phyloP scores from a whole-genome alignment of 2,888 invertebrate species.

The Stictocephala bisonia region DNA sequence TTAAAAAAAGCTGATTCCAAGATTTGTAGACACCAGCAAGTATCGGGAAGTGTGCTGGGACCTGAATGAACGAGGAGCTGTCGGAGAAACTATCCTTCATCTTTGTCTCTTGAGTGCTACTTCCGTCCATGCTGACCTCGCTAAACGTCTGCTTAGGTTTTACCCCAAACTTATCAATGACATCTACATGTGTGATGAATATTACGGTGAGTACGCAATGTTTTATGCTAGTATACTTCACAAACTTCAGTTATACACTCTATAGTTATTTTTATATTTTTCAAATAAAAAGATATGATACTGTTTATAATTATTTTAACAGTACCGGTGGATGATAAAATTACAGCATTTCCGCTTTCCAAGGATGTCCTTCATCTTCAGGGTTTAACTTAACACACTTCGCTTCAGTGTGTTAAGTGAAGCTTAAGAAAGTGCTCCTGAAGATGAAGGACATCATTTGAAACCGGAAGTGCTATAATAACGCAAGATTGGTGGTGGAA shows the following conservation, averaged over 20 bases:
- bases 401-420: too few relatives aligned
- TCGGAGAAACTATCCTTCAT: slow-evolving; percentile 95
- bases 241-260: background rate
- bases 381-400: too few relatives aligned
- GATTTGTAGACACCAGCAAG: slow-evolving; percentile 74
- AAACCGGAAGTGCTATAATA: too few relatives aligned
- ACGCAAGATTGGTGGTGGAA: too few relatives aligned
- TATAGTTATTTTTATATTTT: slow-evolving; percentile 23
- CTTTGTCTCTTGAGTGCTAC: slow-evolving; percentile 93
- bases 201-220: slow-evolving; percentile 78
- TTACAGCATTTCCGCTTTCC: too few relatives aligned
- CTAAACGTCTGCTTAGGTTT: slow-evolving; percentile 88
- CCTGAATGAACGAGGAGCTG: slow-evolving; percentile 91
- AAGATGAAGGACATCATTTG: too few relatives aligned
- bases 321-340: too few relatives aligned
- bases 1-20: too few relatives aligned
- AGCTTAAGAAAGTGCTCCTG: too few relatives aligned
- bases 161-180: slow-evolving; percentile 97
- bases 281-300: background rate
- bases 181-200: slow-evolving; percentile 96
- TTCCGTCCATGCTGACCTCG: slow-evolving; percentile 91
- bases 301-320: slow-evolving; percentile 27
- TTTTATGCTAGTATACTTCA: too few relatives aligned
- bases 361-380: too few relatives aligned
- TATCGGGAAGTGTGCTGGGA: slow-evolving; percentile 94